Conservation (phyloP, 2,113 vertebrate genomes). For the Romanogobio albipinnatus region DNA sequence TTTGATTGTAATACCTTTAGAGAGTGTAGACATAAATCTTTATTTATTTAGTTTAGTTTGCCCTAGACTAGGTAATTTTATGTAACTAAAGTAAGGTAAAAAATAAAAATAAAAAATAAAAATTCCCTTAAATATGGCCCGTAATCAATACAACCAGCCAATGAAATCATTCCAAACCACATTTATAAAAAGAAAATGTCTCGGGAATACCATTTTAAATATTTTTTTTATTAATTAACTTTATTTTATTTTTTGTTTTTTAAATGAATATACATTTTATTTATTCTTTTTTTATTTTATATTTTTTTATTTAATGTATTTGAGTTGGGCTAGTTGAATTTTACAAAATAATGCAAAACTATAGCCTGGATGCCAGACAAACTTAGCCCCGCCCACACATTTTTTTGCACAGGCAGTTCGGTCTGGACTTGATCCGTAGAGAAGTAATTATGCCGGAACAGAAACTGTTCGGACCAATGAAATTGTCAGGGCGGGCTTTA, state of each 20-base stretch:
- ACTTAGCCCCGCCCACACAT: too few species aligned
- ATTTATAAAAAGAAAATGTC: not conserved
- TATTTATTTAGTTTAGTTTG: not conserved
- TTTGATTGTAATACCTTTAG: not conserved
- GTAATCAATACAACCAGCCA: conserved; percentile 9
- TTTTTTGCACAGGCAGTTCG: too few species aligned
- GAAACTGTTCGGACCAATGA: too few species aligned
- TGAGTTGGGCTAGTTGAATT: not conserved
- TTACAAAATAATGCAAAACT: not conserved
- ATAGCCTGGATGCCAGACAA: too few species aligned
- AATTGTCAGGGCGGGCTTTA: too few species aligned
- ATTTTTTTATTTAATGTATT: not conserved
- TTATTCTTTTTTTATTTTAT: not conserved
- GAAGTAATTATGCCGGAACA: too few species aligned
- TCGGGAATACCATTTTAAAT: not conserved
- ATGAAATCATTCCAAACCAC: not conserved
- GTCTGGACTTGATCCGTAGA: too few species aligned
- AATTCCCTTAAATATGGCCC: too few species aligned
- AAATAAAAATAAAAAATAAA: too few species aligned
- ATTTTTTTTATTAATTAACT: not conserved
- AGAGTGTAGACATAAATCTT: not conserved
- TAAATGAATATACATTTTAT: too few species aligned
- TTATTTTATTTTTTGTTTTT: not conserved
- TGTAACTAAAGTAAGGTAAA: not conserved
- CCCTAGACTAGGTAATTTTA: not conserved